phyloP scores from a whole-genome alignment of 2,888 invertebrate genomes.

The Crioceris asparagi region DNA sequence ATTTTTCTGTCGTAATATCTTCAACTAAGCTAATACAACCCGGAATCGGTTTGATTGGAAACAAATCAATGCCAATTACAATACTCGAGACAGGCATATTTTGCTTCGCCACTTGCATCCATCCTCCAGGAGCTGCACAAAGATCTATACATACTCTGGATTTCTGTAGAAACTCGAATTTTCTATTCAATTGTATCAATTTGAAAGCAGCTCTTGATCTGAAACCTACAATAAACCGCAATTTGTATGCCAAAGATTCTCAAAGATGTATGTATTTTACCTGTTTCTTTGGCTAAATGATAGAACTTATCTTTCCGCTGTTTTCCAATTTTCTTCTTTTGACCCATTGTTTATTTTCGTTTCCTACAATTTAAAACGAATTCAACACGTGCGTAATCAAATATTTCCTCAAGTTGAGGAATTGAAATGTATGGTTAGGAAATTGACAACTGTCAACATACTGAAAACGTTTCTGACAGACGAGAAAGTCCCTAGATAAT shows the following conservation, averaged over 20 bases:
- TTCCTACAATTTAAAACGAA: too few species aligned
- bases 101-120: constrained; percentile 98
- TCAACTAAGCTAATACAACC: constrained; percentile 84
- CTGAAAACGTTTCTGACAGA: too few species aligned
- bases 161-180: constrained; percentile 92
- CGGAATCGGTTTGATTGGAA: constrained; percentile 81
- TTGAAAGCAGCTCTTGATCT: constrained; percentile 99
- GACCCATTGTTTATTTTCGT: constrained; percentile 60
- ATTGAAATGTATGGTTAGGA: too few species aligned
- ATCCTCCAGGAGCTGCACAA: constrained; percentile 98
- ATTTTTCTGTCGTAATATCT: constrained; percentile 96
- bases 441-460: too few species aligned
- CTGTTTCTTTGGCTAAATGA: constrained; percentile 96
- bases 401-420: too few species aligned
- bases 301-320: constrained; percentile 98
- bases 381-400: too few species aligned
- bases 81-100: constrained; percentile 96
- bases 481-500: too few species aligned
- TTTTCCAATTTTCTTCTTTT: constrained; percentile 94
- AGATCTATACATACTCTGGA: constrained; percentile 95
- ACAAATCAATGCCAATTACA: constrained; percentile 92
- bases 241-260: background rate
- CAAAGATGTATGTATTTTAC: constrained; percentile 41
- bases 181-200: constrained; percentile 92
- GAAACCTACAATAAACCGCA: constrained; percentile 57